These are phyloP conservation scores for Muraenolepis orangiensis DNA, from an alignment of 2,797 vertebrate genomes.

Conservation along the genomic window DNA sequence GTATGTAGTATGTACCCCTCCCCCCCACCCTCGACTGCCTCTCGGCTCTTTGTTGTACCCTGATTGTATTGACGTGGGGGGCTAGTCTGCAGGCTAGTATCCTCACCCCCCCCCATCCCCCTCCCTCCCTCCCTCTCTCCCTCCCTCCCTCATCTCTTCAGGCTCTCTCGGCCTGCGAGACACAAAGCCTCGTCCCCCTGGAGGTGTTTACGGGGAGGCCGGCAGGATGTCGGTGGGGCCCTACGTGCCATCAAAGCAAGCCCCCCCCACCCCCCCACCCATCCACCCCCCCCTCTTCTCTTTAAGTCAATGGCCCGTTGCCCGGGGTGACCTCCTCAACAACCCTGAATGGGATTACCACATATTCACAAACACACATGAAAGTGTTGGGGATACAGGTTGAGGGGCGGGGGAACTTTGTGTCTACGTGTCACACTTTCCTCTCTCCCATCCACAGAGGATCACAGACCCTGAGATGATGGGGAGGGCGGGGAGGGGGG, in stretches of 20 bases:
- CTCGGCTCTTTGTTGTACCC: constrained; percentile 39
- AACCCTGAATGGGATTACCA: constrained; percentile 62
- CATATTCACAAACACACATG: constrained; percentile 54
- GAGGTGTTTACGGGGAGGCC: constrained; percentile 76
- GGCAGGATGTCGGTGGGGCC: constrained; percentile 79
- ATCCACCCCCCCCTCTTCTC: too few species aligned
- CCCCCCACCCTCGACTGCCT: constrained; percentile 43
- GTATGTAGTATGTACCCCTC: constrained; percentile 25
- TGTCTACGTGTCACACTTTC: neutral
- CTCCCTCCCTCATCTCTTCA: constrained; percentile 33
- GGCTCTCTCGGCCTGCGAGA: constrained; percentile 28
- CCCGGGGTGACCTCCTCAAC: constrained; percentile 75
- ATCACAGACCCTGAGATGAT: neutral
- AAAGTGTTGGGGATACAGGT: constrained; percentile 46
- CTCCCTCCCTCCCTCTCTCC: too few species aligned
- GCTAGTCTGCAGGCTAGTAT: constrained; percentile 56
- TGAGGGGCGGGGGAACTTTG: constrained; percentile 42
- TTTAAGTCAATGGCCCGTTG: constrained; percentile 61
- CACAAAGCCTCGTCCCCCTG: constrained; percentile 64
- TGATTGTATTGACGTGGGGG: constrained; percentile 58
- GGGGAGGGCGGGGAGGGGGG: neutral
- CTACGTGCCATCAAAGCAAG: constrained; percentile 75
- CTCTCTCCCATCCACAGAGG: neutral
- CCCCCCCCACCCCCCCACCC: too few species aligned
- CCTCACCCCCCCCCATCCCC: constrained; percentile 56